Evolutionary conservation across 2,113 vertebrate species (phyloP).

Genomic region (Merops nubicus): DNA sequence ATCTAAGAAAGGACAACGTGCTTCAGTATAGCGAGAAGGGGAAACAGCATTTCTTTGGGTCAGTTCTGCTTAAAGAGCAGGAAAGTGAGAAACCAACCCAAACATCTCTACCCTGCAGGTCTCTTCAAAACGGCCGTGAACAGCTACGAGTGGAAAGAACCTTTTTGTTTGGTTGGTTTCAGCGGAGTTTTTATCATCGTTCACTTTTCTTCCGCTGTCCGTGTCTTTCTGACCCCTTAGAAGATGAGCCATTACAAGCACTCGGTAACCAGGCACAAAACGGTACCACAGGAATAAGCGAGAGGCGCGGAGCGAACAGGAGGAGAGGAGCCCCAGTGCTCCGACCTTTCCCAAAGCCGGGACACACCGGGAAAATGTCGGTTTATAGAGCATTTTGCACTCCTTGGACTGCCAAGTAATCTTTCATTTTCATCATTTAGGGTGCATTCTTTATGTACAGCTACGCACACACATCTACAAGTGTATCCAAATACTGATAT

Average conservation of each 20-base stretch:
- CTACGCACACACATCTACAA: not conserved
- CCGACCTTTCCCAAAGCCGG: constrained; percentile 78
- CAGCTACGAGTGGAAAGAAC: not conserved
- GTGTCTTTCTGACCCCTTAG: not conserved
- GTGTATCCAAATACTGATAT: not conserved
- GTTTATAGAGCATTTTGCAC: constrained; percentile 78
- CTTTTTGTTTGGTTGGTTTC: not conserved
- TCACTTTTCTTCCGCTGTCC: not conserved
- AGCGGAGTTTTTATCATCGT: not conserved
- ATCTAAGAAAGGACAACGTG: not conserved
- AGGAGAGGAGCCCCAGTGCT: constrained; percentile 73
- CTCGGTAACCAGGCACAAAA: not conserved
- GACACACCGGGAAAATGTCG: constrained; percentile 67
- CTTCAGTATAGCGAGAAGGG: not conserved
- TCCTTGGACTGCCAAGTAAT: constrained; percentile 43
- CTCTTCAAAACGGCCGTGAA: not conserved
- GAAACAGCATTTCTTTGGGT: constrained; percentile 4
- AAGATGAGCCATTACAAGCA: not conserved
- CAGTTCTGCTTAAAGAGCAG: not conserved
- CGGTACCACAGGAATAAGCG: not conserved
- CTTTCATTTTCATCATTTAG: not conserved
- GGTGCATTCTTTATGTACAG: not conserved
- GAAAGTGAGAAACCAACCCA: not conserved
- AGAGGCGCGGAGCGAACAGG: constrained; percentile 57
- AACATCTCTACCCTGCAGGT: not conserved